Percentiles rank a stretch among this genome's conserved stretches.
These are phyloP conservation scores for Limnodromus scolopaceus DNA, from an alignment of 2,797 vertebrate species.

Conservation along the genomic window DNA sequence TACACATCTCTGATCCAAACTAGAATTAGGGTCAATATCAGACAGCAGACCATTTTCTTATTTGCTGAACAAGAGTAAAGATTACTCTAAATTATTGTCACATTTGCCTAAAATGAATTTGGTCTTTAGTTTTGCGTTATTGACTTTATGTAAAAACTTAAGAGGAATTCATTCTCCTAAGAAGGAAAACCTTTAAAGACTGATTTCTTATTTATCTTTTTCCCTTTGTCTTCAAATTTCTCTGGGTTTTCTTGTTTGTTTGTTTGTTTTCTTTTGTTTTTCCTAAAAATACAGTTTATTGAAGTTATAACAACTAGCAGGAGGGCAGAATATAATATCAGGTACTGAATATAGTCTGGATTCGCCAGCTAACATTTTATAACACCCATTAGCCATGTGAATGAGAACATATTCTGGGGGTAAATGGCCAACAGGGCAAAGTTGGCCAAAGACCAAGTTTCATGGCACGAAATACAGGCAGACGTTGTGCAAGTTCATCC, in stretches of 20 bases:
- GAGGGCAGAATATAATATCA: not conserved
- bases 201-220: not conserved
- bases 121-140: not conserved
- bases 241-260: not conserved
- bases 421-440: not conserved
- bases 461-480: fast-evolving
- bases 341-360: not conserved
- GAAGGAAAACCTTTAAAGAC: not conserved
- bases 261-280: not conserved
- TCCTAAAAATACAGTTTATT: not conserved
- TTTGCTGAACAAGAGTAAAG: not conserved
- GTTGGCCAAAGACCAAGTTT: too few relatives aligned
- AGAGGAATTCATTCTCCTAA: not conserved
- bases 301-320: not conserved
- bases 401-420: not conserved
- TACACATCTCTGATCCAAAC: not conserved
- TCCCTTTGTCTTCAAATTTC: not conserved
- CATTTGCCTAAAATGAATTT: not conserved
- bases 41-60: not conserved
- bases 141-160: not conserved
- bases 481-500: not conserved
- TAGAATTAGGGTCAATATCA: not conserved
- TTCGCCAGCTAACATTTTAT: not conserved
- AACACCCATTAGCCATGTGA: not conserved
- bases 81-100: not conserved